phyloP scores from a whole-genome alignment of 1,140 invertebrate species.

The Drosophila simulans region DNA sequence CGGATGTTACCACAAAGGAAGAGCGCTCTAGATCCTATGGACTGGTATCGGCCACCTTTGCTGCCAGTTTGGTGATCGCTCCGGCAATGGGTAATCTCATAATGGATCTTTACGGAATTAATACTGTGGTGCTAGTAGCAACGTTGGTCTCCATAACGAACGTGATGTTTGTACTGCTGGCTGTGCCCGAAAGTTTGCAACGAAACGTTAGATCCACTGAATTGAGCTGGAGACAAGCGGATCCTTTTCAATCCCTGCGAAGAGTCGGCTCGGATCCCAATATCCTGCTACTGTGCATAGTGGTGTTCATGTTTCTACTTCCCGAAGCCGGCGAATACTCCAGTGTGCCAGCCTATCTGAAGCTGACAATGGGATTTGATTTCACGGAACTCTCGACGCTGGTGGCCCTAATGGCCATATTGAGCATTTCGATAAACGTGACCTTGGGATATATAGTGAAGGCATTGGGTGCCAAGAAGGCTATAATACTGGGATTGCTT shows the following conservation, averaged over 20 bases:
- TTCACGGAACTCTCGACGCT: conserved; percentile 97
- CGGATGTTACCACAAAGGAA: conserved; percentile 98
- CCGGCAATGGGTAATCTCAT: conserved; percentile 98
- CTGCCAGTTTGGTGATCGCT: conserved; percentile 98
- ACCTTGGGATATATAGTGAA: conserved; percentile 94
- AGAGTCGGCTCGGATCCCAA: conserved; percentile 98
- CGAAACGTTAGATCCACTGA: conserved; percentile 93
- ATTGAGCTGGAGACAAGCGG: conserved; percentile 97
- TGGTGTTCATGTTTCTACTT: conserved; percentile 98
- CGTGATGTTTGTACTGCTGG: conserved; percentile 98
- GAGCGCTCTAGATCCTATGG: conserved; percentile 98
- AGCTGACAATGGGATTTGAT: conserved; percentile 98
- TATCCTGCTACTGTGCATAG: conserved; percentile 97
- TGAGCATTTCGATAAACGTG: conserved; percentile 97
- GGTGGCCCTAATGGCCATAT: conserved; percentile 97
- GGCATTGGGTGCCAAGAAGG: conserved; percentile 95
- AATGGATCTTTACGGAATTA: conserved; percentile 94
- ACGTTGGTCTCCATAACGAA: conserved; percentile 97
- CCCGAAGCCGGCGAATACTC: conserved; percentile 99
- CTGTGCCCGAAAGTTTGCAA: conserved; percentile 98
- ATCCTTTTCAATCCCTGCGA: conserved; percentile 96
- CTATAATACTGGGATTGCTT: conserved; percentile 98
- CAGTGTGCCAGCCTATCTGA: conserved; percentile 99
- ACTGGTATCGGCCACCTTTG: conserved; percentile 99
- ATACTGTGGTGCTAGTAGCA: conserved; percentile 96